A percentile compares a stretch with the other conserved stretches of the same genome.
These are phyloP conservation scores for Archocentrus centrarchus DNA, from an alignment of 2,113 vertebrate species.

Conservation along the genomic window DNA sequence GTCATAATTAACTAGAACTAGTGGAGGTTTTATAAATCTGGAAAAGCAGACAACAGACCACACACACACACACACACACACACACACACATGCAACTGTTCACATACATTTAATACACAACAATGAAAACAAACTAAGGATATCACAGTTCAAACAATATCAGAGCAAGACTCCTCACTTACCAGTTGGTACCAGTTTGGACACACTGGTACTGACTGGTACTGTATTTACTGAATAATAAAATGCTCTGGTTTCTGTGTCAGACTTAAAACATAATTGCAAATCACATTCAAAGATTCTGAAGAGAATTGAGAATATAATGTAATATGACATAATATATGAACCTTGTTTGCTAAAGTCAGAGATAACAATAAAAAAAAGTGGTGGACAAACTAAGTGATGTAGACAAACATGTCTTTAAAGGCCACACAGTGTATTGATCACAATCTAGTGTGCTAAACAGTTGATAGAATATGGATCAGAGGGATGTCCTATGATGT, in stretches of 20 bases:
- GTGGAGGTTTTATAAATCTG: neutral
- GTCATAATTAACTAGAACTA: neutral
- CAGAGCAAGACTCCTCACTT: too few relatives aligned
- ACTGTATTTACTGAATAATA: too few relatives aligned
- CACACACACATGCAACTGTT: neutral
- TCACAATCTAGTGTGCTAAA: neutral
- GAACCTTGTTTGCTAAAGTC: neutral
- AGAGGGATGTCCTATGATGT: neutral
- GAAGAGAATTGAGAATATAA: neutral
- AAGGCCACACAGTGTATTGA: too few relatives aligned
- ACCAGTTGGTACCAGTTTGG: too few relatives aligned
- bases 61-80: neutral
- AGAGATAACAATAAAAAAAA: neutral
- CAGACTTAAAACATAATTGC: neutral
- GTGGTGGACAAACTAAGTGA: neutral
- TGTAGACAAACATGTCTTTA: too few relatives aligned
- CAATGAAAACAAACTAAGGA: neutral
- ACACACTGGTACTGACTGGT: too few relatives aligned
- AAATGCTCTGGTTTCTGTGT: too few relatives aligned
- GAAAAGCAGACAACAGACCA: too few relatives aligned
- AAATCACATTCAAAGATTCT: neutral
- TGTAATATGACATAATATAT: accelerated
- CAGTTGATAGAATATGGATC: neutral
- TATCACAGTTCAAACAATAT: too few relatives aligned
- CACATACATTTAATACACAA: neutral